A percentile compares a stretch with the other conserved stretches of the same genome.
Conservation (phyloP, 2,888 invertebrate genomes). For the Chrysolina oricalcia region DNA sequence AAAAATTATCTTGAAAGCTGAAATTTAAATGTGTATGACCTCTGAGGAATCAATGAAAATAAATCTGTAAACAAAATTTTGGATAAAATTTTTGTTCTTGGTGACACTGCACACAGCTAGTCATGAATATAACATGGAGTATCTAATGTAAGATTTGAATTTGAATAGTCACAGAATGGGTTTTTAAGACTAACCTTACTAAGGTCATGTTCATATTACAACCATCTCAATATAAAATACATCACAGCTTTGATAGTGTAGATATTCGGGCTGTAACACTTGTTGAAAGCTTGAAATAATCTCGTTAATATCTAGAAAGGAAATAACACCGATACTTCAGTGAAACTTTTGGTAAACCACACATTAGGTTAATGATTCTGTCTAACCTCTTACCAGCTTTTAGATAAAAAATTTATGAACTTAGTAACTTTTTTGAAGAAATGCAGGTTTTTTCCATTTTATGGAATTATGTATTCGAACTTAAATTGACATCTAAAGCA, state of each 20-base stretch:
- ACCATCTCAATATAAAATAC: no score
- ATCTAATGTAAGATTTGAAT: not conserved
- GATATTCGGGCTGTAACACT: not conserved
- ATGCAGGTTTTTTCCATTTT: no score
- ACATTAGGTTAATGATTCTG: no score
- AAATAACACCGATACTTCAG: not conserved
- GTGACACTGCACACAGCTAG: not conserved
- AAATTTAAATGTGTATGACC: not conserved
- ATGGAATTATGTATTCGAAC: no score
- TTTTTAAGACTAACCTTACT: no score
- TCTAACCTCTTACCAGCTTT: no score
- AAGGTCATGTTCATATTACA: no score
- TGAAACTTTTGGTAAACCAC: not conserved
- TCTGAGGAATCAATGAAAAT: not conserved
- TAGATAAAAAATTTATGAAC: no score
- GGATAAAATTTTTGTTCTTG: not conserved
- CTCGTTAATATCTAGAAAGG: not conserved
- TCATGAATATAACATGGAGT: not conserved
- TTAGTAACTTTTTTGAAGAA: no score
- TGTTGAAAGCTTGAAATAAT: not conserved
- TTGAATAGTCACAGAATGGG: no score
- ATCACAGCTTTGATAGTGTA: no score
- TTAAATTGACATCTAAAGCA: no score
- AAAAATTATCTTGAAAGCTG: not conserved
- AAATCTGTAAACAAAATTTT: slow-evolving; percentile 1